Conservation (phyloP, 2,888 invertebrate species). For the Aplocera efformata region DNA sequence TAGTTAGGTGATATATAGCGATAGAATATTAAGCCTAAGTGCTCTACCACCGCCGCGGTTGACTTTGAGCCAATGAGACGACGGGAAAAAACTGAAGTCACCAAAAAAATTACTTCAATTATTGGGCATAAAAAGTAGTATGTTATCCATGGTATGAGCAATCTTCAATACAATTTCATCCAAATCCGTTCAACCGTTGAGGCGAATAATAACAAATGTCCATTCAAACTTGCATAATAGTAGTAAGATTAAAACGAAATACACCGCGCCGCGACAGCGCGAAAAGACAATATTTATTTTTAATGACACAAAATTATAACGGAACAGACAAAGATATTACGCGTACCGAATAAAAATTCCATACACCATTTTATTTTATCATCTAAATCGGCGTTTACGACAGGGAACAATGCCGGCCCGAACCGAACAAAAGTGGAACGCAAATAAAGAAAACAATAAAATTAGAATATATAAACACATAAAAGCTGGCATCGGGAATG, state of each 20-base stretch:
- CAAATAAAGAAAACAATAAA: slow-evolving; percentile 81
- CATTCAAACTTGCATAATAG: neutral
- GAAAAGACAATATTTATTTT: slow-evolving; percentile 29
- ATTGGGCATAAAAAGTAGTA: too few relatives aligned
- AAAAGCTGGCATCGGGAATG: slow-evolving; percentile 71
- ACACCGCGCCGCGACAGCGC: neutral
- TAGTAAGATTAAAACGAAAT: too few relatives aligned
- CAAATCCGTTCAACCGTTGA: too few relatives aligned
- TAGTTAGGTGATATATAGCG: slow-evolving; percentile 2
- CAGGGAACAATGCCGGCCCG: slow-evolving; percentile 75
- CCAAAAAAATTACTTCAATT: too few relatives aligned
- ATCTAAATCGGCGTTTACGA: slow-evolving; percentile 80
- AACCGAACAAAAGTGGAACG: slow-evolving; percentile 80
- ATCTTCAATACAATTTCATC: too few relatives aligned
- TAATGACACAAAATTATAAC: slow-evolving; percentile 45
- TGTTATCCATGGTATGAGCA: too few relatives aligned
- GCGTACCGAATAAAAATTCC: slow-evolving; percentile 58
- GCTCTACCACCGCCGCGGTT: too few relatives aligned
- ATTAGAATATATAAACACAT: slow-evolving; percentile 80
- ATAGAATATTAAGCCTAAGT: too few relatives aligned
- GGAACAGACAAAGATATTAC: slow-evolving; percentile 51
- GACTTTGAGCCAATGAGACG: too few relatives aligned
- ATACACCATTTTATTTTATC: slow-evolving; percentile 79
- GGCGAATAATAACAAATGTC: neutral
- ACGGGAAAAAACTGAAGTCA: too few relatives aligned